A percentile compares a stretch with the other conserved stretches of the same genome.
Conservation (phyloP, 1,140 invertebrate species). For the Ips typographus region DNA sequence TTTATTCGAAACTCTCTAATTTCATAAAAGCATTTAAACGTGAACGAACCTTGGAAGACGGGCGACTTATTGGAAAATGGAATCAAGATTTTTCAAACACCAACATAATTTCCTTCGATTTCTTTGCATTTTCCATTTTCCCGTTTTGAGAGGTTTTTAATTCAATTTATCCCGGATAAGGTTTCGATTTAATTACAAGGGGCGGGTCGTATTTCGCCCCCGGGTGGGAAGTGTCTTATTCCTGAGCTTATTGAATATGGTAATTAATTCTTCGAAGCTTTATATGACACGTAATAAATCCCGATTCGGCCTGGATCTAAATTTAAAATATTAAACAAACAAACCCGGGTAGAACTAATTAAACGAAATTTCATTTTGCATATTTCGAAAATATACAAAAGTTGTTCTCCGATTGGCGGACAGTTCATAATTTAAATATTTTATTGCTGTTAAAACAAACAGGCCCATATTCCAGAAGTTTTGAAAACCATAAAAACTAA, state of each 20-base stretch:
- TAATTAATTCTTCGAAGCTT: not conserved
- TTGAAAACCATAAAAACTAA: slow-evolving; percentile 36
- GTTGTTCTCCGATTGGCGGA: slow-evolving; percentile 19
- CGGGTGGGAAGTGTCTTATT: slow-evolving; percentile 1
- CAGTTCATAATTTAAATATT: slow-evolving; percentile 36
- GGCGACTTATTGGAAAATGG: slow-evolving; percentile 28
- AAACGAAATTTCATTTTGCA: slow-evolving; percentile 33
- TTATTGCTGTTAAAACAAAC: slow-evolving; percentile 38
- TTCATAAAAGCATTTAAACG: slow-evolving; percentile 24
- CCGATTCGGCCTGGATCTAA: slow-evolving; percentile 24
- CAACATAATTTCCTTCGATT: slow-evolving; percentile 32
- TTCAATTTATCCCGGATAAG: slow-evolving; percentile 23
- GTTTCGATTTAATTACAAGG: slow-evolving; percentile 18
- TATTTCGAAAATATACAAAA: slow-evolving; percentile 36
- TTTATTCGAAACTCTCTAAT: slow-evolving; percentile 21
- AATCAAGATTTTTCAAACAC: slow-evolving; percentile 33
- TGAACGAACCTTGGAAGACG: slow-evolving; percentile 6
- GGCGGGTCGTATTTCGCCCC: not conserved
- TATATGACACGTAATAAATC: slow-evolving; percentile 30
- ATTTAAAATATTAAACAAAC: slow-evolving; percentile 36
- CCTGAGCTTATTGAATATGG: not conserved
- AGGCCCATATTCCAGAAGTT: slow-evolving; percentile 28
- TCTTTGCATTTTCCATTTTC: slow-evolving; percentile 25
- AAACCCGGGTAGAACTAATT: slow-evolving; percentile 31
- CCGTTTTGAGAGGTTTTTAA: slow-evolving; percentile 14